A percentile compares a stretch with the other conserved stretches of the same genome.
Conservation (phyloP, 2,888 invertebrate genomes). For the Lysandra bellargus region DNA sequence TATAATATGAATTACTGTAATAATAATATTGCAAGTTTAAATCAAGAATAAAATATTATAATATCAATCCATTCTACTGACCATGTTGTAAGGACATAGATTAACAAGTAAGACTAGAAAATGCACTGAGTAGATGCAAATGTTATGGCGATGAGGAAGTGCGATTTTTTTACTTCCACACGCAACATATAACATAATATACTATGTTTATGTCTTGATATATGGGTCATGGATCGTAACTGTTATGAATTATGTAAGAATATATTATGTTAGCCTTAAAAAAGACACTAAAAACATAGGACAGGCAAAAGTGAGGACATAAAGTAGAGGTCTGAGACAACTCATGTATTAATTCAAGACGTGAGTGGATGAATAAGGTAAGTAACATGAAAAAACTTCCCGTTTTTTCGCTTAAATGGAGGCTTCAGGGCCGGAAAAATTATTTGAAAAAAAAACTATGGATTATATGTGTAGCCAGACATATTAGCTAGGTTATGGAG, state of each 20-base stretch:
- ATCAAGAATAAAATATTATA: too few species aligned
- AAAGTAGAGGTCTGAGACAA: not conserved
- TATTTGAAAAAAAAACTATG: too few species aligned
- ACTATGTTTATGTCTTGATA: conserved; percentile 22
- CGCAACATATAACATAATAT: conserved; percentile 39
- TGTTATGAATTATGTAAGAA: not conserved
- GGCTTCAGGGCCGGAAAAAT: too few species aligned
- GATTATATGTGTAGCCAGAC: too few species aligned
- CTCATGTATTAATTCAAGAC: too few species aligned
- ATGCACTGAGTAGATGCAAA: conserved; percentile 36
- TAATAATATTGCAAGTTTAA: too few species aligned
- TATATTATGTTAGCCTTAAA: not conserved
- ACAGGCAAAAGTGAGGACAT: not conserved
- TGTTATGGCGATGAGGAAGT: conserved; percentile 42
- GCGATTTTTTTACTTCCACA: conserved; percentile 48
- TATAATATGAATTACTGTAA: too few species aligned
- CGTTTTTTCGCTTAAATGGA: too few species aligned
- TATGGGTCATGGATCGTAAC: conserved; percentile 20
- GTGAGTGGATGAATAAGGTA: too few species aligned
- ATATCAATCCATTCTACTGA: not conserved
- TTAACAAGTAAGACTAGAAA: conserved; percentile 31
- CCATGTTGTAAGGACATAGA: conserved; percentile 9
- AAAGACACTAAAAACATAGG: not conserved
- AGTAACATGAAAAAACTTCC: too few species aligned
- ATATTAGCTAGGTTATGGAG: too few species aligned